Evolutionary conservation across 92 coral and sea anemone species (phyloP).

Genomic region (Diadumene lineata): DNA sequence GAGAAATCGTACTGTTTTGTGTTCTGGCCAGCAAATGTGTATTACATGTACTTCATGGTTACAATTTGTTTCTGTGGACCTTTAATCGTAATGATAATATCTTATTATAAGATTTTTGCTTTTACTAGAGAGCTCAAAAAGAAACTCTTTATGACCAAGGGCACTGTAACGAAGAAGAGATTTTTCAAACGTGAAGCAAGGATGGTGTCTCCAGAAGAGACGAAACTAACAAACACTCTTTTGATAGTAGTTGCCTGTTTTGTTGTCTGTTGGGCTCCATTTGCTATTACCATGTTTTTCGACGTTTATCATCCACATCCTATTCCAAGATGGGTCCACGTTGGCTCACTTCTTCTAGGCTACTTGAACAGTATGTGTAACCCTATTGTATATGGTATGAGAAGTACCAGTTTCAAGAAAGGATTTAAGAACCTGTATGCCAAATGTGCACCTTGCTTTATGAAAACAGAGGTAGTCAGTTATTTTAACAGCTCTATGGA

Average conservation of each 20-base stretch:
- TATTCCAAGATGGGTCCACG: constrained; percentile 61
- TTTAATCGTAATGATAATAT: constrained; percentile 52
- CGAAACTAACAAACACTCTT: constrained; percentile 77
- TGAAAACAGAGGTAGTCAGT: not conserved
- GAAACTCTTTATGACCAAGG: constrained; percentile 4
- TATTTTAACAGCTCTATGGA: not conserved
- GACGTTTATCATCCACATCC: constrained; percentile 56
- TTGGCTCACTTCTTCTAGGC: constrained; percentile 71
- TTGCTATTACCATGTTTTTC: constrained; percentile 81
- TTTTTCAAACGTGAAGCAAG: not conserved
- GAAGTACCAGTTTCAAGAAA: constrained; percentile 43
- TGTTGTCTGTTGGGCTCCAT: constrained; percentile 81
- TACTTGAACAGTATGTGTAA: constrained; percentile 87
- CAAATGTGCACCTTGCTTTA: constrained; percentile 25
- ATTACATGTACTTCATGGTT: constrained; percentile 85
- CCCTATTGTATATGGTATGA: constrained; percentile 64
- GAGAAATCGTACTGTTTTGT: constrained; percentile 91
- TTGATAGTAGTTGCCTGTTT: constrained; percentile 81
- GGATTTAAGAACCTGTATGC: constrained; percentile 39
- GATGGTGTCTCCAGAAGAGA: constrained; percentile 59
- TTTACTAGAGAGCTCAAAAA: constrained; percentile 56
- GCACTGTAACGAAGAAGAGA: not conserved
- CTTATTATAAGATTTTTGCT: constrained; percentile 63
- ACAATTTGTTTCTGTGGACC: constrained; percentile 79
- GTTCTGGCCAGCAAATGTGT: constrained; percentile 62